Evolutionary conservation across 2,113 vertebrate genomes (phyloP), one percentile per base, ranked within the genome.

Genomic region (Heterocephalus glaber): DNA sequence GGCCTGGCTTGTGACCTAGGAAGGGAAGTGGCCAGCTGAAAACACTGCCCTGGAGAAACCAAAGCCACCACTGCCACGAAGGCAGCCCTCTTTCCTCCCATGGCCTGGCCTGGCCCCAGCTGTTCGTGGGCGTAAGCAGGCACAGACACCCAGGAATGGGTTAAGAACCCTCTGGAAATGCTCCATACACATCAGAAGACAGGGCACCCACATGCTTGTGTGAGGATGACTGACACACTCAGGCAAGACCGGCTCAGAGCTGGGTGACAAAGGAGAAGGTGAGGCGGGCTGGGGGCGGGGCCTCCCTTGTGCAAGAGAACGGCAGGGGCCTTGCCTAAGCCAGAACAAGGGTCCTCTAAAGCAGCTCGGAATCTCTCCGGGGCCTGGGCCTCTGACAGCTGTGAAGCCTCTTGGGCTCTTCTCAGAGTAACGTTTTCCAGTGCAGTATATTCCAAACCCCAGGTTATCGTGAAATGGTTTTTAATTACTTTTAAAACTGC

Each of bases 11-110:
- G 66, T 54, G 24, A 70, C 82, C 58, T 7, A 17, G 54, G 72
- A 94, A 87, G 66, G 87, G 95, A 96, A 95, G 92, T 92, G 76
- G 90, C 88, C 20, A 7, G 19, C 41, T 19, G 28, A 28, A 79
- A 89, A 74, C 65, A 35, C 70, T 60, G 58, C 14, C 38, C n/a
- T 22, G 35, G 56, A 72, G 77, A 68, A 93, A 94, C 12, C 72
- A 41, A 95, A 92, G 49, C 54, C 47, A 12, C 74, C 74, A 3
- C 44, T 1, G 12, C 11, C 24, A 30, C 77, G n/a, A 47, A 91
- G 58, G 52, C 2, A 56, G 38, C 79, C 60, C 26, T 20, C 7
- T 80, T 11, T 79, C 77, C 95, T 76, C 81, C 30, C 2, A 2
- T 68, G 33, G 68, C n/a, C 20, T 0, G 6, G 72, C 79, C 79